Evolutionary conservation across 2,888 invertebrate genomes (phyloP).

Genomic region (Amphipoea oculea): DNA sequence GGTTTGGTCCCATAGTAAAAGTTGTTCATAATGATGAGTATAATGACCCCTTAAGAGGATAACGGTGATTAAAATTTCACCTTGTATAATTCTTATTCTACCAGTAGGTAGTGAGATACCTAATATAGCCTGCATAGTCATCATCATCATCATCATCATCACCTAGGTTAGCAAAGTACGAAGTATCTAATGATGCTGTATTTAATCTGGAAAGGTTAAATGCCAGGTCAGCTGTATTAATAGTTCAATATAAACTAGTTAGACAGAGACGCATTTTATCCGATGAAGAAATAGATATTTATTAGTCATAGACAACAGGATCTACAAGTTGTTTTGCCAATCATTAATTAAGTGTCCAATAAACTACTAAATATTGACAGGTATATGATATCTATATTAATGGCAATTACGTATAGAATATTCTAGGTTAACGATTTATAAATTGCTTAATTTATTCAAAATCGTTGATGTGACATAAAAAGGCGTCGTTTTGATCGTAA

Average conservation of each 20-base stretch:
- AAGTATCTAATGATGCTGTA: not conserved
- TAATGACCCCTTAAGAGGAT: too few species aligned
- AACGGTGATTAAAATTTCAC: too few species aligned
- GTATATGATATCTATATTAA: conserved; percentile 53
- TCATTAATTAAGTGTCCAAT: conserved; percentile 52
- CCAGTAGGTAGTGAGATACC: not conserved
- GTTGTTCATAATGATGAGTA: too few species aligned
- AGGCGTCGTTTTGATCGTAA: conserved; percentile 65
- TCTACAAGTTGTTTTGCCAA: conserved; percentile 48
- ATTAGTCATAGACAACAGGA: conserved; percentile 54
- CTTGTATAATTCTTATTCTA: not conserved
- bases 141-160: too few species aligned
- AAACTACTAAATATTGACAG: conserved; percentile 56
- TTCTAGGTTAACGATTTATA: conserved; percentile 21
- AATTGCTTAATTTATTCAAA: conserved; percentile 54
- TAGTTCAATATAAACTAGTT: conserved; percentile 20
- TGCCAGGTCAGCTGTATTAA: conserved; percentile 18
- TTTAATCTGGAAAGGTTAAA: conserved; percentile 27
- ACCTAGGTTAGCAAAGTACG: too few species aligned
- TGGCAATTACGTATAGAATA: conserved; percentile 36
- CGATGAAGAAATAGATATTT: conserved; percentile 33
- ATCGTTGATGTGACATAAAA: conserved; percentile 55
- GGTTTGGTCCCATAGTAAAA: too few species aligned
- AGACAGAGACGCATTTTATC: not conserved
- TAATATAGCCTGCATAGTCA: not conserved